Evolutionary conservation across 2,888 invertebrate genomes (phyloP), one percentile per base, ranked within the genome.

Genomic region (Prionchulus punctatus): DNA sequence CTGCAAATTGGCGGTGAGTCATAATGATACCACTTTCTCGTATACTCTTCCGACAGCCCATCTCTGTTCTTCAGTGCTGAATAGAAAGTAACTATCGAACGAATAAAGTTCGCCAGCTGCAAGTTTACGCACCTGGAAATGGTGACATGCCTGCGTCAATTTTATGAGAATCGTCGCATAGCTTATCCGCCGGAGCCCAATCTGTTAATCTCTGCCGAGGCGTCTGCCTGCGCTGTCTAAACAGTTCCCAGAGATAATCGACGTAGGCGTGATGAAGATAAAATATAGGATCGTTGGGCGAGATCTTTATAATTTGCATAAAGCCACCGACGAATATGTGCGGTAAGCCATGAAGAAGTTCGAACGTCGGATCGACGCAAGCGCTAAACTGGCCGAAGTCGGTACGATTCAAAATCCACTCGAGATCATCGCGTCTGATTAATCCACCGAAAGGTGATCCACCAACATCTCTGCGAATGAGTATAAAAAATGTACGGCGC

Each of bases 221-320:
- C 4, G 28, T 55, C 42, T 58, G 58, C 23, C 30, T 27, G 23
- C 1, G 2, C n/a, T 61, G 58, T 18, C 67, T 56, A 59, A 63
- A 67, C 54, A 67, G 57, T 54, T 73, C 71, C 70, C 71, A 73
- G 3, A 72, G 57, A 27, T 65, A 60, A 59, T 72, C 72, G 18
- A 71, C 65, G 57, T 69, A 72, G 15, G 66, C 61, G 58, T 72
- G 72, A 54, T 68, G 68, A 30, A 72, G 58, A 60, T 64, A 72
- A 60, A 72, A 72, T 26, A 68, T 60, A 0, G 72, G 71, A 59
- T 72, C 72, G 53, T 67, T 69, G 2, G 70, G 70, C 0, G 72
- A 66, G 0, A 67, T 63, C 1, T 62, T 60, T 0, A 68, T 65
- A 27, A 68, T 65, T 21, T 63, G 56, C 68, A 71, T 70, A 47